Evolutionary conservation across 2,113 vertebrate genomes (phyloP).

Genomic region (Gavialis gangeticus): DNA sequence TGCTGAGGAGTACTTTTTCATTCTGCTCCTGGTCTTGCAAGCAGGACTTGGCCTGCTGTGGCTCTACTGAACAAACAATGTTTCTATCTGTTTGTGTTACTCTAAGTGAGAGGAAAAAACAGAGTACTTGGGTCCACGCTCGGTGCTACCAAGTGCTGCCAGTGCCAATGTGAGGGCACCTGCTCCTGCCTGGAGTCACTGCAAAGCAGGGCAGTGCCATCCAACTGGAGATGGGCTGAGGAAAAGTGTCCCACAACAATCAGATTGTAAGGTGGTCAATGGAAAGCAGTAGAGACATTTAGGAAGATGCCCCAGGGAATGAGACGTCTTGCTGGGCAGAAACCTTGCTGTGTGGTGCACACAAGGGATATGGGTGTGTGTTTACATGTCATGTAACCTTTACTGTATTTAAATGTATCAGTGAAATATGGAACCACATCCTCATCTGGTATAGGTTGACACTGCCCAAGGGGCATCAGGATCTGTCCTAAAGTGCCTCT

Average conservation of each 20-base stretch:
- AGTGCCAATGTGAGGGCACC: not conserved
- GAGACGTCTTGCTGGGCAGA: not conserved
- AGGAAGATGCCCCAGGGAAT: not conserved
- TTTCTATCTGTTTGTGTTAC: not conserved
- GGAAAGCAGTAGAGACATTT: not conserved
- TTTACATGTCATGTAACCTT: not conserved
- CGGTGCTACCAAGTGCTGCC: not conserved
- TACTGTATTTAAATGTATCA: not conserved
- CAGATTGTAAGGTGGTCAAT: not conserved
- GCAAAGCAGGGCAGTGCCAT: not conserved
- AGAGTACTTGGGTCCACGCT: not conserved
- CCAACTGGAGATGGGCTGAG: not conserved
- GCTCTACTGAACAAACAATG: not conserved
- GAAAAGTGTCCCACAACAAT: not conserved
- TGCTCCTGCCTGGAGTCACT: not conserved
- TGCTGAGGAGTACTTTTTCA: not conserved
- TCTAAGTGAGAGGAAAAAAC: not conserved
- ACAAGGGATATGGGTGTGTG: not conserved
- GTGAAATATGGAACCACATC: not conserved
- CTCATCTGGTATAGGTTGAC: not conserved
- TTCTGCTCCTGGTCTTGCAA: not conserved
- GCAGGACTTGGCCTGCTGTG: not conserved
- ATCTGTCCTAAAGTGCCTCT: not conserved
- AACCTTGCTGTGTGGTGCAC: not conserved
- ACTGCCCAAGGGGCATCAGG: not conserved